Percentiles rank a stretch among this genome's conserved stretches.
phyloP scores from a whole-genome alignment of 2,888 invertebrate species.

The Daptonema setosum region DNA sequence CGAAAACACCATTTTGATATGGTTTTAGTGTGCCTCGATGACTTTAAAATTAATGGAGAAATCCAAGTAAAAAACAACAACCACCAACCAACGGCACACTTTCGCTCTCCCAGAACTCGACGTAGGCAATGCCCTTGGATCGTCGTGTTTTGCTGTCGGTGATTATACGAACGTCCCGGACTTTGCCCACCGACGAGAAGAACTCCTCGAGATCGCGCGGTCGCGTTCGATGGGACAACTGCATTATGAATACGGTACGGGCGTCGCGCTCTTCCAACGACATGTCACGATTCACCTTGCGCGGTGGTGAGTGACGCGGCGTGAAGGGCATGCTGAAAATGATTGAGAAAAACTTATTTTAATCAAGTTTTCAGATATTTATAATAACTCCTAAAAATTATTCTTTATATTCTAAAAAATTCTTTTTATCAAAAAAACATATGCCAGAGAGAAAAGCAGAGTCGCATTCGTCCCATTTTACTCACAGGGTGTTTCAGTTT shows the following conservation, averaged over 20 bases:
- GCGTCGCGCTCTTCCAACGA: constrained; percentile 92
- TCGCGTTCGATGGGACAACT: constrained; percentile 68
- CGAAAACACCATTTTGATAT: no score
- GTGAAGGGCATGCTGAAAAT: constrained; percentile 24
- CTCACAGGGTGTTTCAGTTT: no score
- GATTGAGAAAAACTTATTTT: no score
- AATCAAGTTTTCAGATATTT: no score
- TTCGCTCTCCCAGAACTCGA: constrained; percentile 92
- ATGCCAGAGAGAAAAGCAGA: background rate
- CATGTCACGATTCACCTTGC: constrained; percentile 29
- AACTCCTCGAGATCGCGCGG: constrained; percentile 85
- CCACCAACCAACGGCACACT: constrained; percentile 72
- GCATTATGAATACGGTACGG: constrained; percentile 97
- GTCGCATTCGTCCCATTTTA: background rate
- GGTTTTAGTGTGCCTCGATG: no score
- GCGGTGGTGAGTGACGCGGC: constrained; percentile 21
- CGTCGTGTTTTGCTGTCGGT: constrained; percentile 94
- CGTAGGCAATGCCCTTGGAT: constrained; percentile 98
- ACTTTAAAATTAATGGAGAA: no score
- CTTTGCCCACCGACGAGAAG: constrained; percentile 89
- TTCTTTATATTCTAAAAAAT: no score
- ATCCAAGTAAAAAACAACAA: no score
- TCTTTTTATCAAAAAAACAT: background rate
- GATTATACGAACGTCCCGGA: constrained; percentile 83
- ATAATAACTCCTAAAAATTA: no score